These are phyloP conservation scores for Neodiprion lecontei DNA, from an alignment of 1,140 invertebrate genomes.

Conservation along the genomic window DNA sequence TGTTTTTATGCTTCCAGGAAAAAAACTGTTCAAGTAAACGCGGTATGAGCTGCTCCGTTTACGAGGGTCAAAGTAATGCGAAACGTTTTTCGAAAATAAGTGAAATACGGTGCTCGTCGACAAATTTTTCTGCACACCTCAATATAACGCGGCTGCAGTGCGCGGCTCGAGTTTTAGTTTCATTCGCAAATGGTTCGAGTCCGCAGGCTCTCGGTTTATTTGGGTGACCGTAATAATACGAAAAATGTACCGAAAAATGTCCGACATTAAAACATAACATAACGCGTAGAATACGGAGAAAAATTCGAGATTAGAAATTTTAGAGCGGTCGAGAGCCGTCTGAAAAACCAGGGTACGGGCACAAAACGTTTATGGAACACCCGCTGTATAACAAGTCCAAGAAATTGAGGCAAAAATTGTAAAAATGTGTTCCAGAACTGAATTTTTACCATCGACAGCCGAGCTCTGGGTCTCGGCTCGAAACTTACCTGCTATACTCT, in stretches of 20 bases:
- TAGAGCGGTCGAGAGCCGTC: slow-evolving; percentile 20
- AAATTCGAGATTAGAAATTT: slow-evolving; percentile 20
- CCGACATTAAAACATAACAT: slow-evolving; percentile 20
- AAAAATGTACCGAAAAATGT: slow-evolving; percentile 52
- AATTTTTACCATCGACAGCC: slow-evolving; percentile 46
- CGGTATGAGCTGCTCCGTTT: neutral
- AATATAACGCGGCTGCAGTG: slow-evolving; percentile 43
- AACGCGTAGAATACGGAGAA: neutral
- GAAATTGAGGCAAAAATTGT: slow-evolving; percentile 44
- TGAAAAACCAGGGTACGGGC: slow-evolving; percentile 37
- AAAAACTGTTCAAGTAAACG: neutral
- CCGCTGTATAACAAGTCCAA: slow-evolving; percentile 29
- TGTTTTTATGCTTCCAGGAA: slow-evolving; percentile 4
- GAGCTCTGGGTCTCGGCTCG: slow-evolving; percentile 11
- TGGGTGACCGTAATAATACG: slow-evolving; percentile 57
- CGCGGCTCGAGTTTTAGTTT: slow-evolving; percentile 37
- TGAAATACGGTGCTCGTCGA: slow-evolving; percentile 16
- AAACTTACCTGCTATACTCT: slow-evolving; percentile 2
- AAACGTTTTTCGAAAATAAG: slow-evolving; percentile 22
- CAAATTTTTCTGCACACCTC: slow-evolving; percentile 23
- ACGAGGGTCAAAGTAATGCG: too few species aligned
- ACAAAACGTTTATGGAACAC: slow-evolving; percentile 45
- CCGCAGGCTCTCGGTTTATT: slow-evolving; percentile 46
- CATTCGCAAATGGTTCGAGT: slow-evolving; percentile 43
- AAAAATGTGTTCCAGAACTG: slow-evolving; percentile 44